Conservation (phyloP, 2,888 invertebrate species). For the Latrodectus hesperus region DNA sequence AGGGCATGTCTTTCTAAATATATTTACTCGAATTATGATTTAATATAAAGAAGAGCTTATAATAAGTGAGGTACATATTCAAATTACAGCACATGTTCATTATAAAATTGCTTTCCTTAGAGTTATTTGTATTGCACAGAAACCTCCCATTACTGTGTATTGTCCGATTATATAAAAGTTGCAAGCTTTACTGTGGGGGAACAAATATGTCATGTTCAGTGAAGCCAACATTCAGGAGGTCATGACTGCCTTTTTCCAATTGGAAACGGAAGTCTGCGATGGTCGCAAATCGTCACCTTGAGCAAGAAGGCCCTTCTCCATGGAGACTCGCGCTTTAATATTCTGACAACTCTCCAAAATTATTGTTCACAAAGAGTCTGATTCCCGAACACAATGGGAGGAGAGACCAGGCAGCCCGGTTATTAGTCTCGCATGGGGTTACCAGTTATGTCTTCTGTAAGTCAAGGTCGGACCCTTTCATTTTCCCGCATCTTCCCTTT, state of each 20-base stretch:
- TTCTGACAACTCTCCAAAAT: slow-evolving; percentile 20
- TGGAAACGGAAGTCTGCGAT: slow-evolving; percentile 26
- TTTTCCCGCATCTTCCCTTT: slow-evolving; percentile 36
- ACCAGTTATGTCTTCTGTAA: slow-evolving; percentile 64
- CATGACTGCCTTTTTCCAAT: not conserved
- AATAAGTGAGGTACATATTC: too few species aligned
- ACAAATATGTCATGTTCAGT: too few species aligned
- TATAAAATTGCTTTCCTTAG: too few species aligned
- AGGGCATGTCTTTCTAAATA: too few species aligned
- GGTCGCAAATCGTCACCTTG: not conserved
- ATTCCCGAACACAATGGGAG: slow-evolving; percentile 36
- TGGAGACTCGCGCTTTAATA: slow-evolving; percentile 20
- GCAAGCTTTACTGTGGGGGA: too few species aligned
- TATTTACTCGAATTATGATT: too few species aligned
- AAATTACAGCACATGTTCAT: too few species aligned
- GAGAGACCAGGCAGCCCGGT: slow-evolving; percentile 31
- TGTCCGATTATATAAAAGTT: too few species aligned
- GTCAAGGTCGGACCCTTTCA: slow-evolving; percentile 60
- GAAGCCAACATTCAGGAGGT: not conserved
- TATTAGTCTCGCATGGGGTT: slow-evolving; percentile 63
- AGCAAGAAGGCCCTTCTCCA: slow-evolving; percentile 1
- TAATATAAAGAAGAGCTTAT: too few species aligned
- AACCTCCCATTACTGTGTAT: too few species aligned
- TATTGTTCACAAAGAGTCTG: not conserved
- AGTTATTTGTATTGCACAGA: too few species aligned